Evolutionary conservation across 2,797 vertebrate genomes (phyloP).

Genomic region (Harpagifer antarcticus): DNA sequence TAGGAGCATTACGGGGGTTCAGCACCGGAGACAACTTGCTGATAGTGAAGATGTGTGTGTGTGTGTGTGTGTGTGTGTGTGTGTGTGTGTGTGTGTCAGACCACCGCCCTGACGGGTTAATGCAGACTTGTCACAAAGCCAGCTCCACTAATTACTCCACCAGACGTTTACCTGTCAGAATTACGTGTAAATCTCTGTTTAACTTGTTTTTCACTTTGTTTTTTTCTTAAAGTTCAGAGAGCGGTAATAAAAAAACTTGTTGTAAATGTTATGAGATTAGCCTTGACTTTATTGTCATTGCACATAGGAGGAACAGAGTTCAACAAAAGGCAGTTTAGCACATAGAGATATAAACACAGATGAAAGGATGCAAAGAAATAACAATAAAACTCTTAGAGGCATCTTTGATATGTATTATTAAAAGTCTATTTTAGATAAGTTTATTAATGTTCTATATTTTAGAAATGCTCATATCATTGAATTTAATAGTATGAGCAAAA

Average conservation of each 20-base stretch:
- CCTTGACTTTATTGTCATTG: background rate
- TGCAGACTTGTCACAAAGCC: conserved; percentile 11
- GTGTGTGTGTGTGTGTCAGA: background rate
- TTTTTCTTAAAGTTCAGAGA: background rate
- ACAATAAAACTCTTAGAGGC: background rate
- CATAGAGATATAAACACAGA: background rate
- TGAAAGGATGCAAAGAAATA: background rate
- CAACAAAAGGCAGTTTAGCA: background rate
- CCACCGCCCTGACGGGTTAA: conserved; percentile 30
- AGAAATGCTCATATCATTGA: background rate
- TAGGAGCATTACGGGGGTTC: conserved; percentile 85
- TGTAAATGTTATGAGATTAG: background rate
- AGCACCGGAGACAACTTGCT: conserved; percentile 71
- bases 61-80: conserved; percentile 30
- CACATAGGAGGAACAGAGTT: background rate
- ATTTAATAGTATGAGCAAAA: too few relatives aligned
- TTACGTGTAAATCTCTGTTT: background rate
- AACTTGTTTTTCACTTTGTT: background rate
- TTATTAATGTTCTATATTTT: background rate
- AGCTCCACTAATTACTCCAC: conserved; percentile 29
- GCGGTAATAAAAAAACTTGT: background rate
- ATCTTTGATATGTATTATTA: background rate
- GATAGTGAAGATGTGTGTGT: conserved; percentile 51
- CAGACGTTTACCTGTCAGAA: background rate
- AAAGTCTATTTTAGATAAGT: background rate